These are phyloP conservation scores for Lasioglossum leucozonium DNA, from an alignment of 2,888 invertebrate species.

Conservation along the genomic window DNA sequence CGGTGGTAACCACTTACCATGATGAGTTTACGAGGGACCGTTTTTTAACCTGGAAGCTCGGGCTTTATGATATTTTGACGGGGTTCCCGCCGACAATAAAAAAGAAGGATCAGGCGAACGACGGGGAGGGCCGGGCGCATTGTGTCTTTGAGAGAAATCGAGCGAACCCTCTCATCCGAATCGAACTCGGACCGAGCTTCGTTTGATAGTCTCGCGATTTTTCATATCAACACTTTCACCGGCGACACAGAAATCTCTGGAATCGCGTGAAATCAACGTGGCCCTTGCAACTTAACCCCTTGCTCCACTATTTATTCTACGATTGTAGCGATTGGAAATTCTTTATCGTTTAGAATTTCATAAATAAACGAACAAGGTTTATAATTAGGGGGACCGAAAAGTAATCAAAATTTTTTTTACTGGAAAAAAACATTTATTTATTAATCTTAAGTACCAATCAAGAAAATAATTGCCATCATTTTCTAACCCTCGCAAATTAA, in stretches of 20 bases:
- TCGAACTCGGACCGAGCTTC: background rate
- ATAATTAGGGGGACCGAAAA: too few species aligned
- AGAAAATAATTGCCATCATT: too few species aligned
- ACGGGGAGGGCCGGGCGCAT: slow-evolving; percentile 38
- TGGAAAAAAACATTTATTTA: too few species aligned
- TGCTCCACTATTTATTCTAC: too few species aligned
- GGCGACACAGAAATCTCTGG: background rate
- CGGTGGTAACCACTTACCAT: slow-evolving; percentile 57
- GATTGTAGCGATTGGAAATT: too few species aligned
- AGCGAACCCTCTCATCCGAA: slow-evolving; percentile 14
- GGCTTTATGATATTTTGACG: slow-evolving; percentile 74
- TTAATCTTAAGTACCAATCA: too few species aligned
- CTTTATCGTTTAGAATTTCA: too few species aligned
- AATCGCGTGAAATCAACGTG: background rate
- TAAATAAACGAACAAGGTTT: too few species aligned
- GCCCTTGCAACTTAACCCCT: too few species aligned
- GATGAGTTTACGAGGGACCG: slow-evolving; percentile 72
- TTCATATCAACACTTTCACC: background rate
- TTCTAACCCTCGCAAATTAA: too few species aligned
- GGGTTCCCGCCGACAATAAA: slow-evolving; percentile 51
- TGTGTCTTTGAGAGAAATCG: slow-evolving; percentile 58
- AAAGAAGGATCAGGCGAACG: slow-evolving; percentile 35
- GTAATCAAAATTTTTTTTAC: too few species aligned
- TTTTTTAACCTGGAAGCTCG: slow-evolving; percentile 63
- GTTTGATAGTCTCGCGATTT: background rate